phyloP scores from a whole-genome alignment of 2,797 vertebrate species.

The Channa striata region DNA sequence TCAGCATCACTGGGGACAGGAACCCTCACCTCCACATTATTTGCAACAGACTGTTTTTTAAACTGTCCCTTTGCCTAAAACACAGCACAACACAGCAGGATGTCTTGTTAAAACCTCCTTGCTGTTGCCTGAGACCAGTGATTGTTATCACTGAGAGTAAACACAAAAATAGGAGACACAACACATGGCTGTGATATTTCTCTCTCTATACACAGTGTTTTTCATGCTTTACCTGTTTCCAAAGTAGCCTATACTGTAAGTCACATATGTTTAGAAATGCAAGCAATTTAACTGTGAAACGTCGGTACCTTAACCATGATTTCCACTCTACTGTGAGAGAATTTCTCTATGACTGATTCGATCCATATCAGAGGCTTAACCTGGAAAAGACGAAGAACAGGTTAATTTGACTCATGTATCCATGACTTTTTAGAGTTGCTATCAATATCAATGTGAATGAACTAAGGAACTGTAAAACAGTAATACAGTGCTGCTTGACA shows the following conservation, averaged over 20 bases:
- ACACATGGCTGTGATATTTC: background rate
- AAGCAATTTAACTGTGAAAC: background rate
- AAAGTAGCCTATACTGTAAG: too few species aligned
- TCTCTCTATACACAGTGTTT: background rate
- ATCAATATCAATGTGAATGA: background rate
- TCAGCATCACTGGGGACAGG: slow-evolving; percentile 96
- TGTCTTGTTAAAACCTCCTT: background rate
- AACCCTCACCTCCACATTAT: slow-evolving; percentile 92
- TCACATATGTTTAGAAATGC: background rate
- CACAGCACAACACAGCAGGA: slow-evolving; percentile 3
- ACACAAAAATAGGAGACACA: background rate
- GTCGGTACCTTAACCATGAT: slow-evolving; percentile 93
- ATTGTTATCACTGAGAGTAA: background rate
- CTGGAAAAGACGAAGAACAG: slow-evolving; percentile 63
- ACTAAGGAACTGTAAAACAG: background rate
- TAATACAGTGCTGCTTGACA: too few species aligned
- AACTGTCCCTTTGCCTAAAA: slow-evolving; percentile 95
- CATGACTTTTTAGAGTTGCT: too few species aligned
- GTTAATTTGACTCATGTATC: background rate
- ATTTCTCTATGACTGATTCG: slow-evolving; percentile 94
- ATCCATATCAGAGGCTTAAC: slow-evolving; percentile 97
- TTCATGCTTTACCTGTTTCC: background rate
- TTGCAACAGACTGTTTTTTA: slow-evolving; percentile 97
- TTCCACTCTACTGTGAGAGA: slow-evolving; percentile 94
- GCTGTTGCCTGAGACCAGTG: background rate